Conservation (phyloP, 2,797 vertebrate species). For the Danio kyathit region DNA sequence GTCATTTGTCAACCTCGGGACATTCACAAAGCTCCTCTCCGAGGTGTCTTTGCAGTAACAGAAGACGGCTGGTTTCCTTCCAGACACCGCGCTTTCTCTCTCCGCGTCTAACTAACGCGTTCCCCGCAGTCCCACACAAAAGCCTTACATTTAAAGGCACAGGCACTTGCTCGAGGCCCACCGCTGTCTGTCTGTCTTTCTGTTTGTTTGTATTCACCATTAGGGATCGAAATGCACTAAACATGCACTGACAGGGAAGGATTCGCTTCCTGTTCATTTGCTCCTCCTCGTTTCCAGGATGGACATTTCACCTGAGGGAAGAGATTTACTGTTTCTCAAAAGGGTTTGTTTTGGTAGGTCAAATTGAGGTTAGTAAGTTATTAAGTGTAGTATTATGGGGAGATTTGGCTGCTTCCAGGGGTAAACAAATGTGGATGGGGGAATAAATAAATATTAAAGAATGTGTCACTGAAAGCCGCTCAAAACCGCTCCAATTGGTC, state of each 20-base stretch:
- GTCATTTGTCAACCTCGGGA: constrained; percentile 66
- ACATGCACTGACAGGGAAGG: constrained; percentile 1
- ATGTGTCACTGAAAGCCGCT: not conserved
- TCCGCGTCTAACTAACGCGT: constrained; percentile 65
- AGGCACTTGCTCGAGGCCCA: constrained; percentile 64
- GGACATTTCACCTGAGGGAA: not conserved
- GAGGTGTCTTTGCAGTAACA: constrained; percentile 38
- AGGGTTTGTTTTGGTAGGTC: not conserved
- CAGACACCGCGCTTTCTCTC: constrained; percentile 56
- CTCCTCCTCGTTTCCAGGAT: constrained; percentile 4
- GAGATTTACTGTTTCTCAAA: not conserved
- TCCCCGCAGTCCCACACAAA: constrained; percentile 62
- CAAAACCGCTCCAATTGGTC: no score
- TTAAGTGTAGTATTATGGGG: not conserved
- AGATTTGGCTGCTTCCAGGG: no score
- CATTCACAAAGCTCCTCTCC: constrained; percentile 42
- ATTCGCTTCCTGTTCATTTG: constrained; percentile 16
- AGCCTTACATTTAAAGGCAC: constrained; percentile 80
- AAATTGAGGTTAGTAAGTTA: not conserved
- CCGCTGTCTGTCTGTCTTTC: not conserved
- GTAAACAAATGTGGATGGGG: not conserved
- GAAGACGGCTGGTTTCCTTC: constrained; percentile 39
- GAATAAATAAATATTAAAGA: not conserved
- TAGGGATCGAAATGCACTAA: not conserved
- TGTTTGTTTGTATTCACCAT: not conserved